Percentiles rank a stretch among this genome's conserved stretches.
phyloP scores from a whole-genome alignment of 2,888 invertebrate species.

The Lithophane socia region DNA sequence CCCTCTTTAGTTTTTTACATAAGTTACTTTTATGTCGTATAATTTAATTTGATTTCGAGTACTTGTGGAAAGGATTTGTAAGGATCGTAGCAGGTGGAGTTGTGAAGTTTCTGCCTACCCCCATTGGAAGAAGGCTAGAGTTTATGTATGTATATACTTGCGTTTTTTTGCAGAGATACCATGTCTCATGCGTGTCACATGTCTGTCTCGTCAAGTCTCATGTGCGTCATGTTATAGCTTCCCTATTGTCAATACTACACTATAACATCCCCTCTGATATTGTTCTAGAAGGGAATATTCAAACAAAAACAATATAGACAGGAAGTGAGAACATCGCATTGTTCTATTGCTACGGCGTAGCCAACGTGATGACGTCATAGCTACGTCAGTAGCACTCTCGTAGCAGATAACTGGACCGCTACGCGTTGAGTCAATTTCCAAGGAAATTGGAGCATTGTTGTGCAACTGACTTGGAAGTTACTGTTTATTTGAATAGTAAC shows the following conservation, averaged over 20 bases:
- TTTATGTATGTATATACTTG: no score
- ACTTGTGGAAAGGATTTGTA: no score
- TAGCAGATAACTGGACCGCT: conserved; percentile 27
- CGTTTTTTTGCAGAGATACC: no score
- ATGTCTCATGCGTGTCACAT: not conserved
- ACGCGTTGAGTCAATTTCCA: conserved; percentile 23
- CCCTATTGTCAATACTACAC: not conserved
- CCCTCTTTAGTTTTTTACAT: not conserved
- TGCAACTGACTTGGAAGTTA: not conserved
- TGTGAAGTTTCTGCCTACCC: no score
- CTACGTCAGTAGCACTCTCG: conserved; percentile 39
- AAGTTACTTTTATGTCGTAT: no score
- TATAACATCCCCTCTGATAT: not conserved
- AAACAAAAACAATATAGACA: not conserved
- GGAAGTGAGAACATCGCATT: conserved; percentile 9
- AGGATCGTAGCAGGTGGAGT: no score
- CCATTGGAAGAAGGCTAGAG: no score
- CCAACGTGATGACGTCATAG: conserved; percentile 32
- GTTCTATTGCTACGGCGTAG: conserved; percentile 46
- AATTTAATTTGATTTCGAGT: no score
- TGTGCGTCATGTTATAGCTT: not conserved
- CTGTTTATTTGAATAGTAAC: conserved; percentile 2
- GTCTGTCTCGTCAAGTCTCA: not conserved
- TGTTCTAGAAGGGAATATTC: not conserved
- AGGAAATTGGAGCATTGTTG: conserved; percentile 12